phyloP scores from a whole-genome alignment of 2,113 vertebrate genomes.

The Anhinga anhinga region DNA sequence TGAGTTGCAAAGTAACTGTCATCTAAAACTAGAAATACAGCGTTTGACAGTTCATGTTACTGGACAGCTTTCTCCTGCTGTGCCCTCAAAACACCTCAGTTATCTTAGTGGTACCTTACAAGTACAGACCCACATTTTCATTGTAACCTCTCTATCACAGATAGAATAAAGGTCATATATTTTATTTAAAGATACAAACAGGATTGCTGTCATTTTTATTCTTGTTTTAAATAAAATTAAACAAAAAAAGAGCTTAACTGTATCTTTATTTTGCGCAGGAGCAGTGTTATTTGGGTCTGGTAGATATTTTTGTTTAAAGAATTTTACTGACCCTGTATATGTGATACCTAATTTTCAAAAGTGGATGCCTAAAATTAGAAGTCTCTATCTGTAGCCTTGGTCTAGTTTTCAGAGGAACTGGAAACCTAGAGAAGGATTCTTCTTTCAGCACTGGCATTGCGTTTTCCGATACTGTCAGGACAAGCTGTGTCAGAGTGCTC shows the following conservation, averaged over 20 bases:
- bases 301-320: background rate
- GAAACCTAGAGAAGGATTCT: background rate
- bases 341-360: background rate
- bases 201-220: background rate
- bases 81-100: background rate
- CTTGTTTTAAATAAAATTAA: background rate
- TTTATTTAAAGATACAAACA: background rate
- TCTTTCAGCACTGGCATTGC: background rate
- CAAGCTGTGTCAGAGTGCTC: background rate
- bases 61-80: background rate
- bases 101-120: background rate
- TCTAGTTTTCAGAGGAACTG: conserved; percentile 29
- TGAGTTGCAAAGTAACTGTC: background rate
- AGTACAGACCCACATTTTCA: background rate
- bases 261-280: accelerated
- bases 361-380: conserved; percentile 33
- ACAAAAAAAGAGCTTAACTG: background rate
- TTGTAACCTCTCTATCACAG: background rate
- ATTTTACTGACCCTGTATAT: background rate
- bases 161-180: background rate
- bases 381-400: background rate
- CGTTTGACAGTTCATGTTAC: background rate
- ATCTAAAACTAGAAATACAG: background rate
- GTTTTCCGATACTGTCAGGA: background rate
- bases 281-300: background rate